Evolutionary conservation across 2,888 invertebrate species (phyloP), one percentile per base, ranked within the genome.

Genomic region (Pandemis corylana): DNA sequence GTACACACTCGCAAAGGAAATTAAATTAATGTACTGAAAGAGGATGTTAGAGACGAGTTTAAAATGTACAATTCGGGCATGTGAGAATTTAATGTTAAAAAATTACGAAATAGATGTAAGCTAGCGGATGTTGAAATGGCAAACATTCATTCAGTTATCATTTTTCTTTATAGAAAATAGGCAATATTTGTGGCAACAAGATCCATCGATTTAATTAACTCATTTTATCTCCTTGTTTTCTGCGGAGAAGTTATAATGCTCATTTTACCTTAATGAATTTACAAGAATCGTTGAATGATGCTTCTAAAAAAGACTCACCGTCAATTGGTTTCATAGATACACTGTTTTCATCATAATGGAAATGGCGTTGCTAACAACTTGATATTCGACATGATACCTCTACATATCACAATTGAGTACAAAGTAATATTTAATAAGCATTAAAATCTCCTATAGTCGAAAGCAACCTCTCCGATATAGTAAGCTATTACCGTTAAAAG

Each of bases 401-500:
- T 20, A 20, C 20, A 20, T 20, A 20, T 20, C 20, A 20, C 20
- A 20, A 20, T 20, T 20, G 28, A 59, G 5, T 28, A 20, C 28
- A 59, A 67, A 67, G 66, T 72, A 59, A 61, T 68, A 73, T 68
- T 73, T 64, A 68, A 68, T 73, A 59, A 73, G 20, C 65, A 65
- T 74, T 74, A 61, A 74, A 74, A 74, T 74, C 69, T 68, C 51
- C 64, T 28, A 65, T 64, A 51, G 53, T 65, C 41, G 61, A 59
- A 66, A 73, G 68, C 68, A 59, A 44, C 63, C 46, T 36, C 67
- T 53, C 76, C 72, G 71, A 75, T 72, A 76, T 68, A 77, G 74
- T 63, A 49, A 76, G 73, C 76, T 78, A 84, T 86, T 80, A 87
- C 77, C 87, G 87, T 88, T 88, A 88, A 87, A 87, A 85, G 84